These are phyloP conservation scores for Leucoraja erinaceus DNA, from an alignment of 2,113 vertebrate genomes.

Conservation along the genomic window DNA sequence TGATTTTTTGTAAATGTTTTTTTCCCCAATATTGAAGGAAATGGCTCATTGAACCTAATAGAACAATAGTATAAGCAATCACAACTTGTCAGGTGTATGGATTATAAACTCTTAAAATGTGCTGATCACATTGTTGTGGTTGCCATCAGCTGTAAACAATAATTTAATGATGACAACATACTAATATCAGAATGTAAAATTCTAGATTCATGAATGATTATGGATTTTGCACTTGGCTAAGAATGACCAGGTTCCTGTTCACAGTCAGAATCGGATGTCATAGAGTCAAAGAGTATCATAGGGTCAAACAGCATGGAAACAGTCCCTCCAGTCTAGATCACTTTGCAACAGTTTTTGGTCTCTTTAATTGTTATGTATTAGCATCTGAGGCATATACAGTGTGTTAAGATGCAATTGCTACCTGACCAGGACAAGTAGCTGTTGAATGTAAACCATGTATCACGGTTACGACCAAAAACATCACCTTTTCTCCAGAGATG, in stretches of 20 bases:
- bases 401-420: not conserved
- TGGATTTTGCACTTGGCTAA: not conserved
- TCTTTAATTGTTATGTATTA: not conserved
- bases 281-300: too few species aligned
- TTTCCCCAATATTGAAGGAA: not conserved
- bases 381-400: not conserved
- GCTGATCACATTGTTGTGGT: not conserved
- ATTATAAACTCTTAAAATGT: not conserved
- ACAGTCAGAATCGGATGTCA: not conserved
- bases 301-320: too few species aligned
- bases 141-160: not conserved
- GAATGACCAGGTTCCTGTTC: not conserved
- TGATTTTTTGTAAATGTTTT: not conserved
- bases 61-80: not conserved
- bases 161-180: not conserved
- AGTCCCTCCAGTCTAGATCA: not conserved
- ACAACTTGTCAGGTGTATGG: not conserved
- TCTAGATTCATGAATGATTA: not conserved
- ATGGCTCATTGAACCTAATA: not conserved
- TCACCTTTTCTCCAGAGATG: too few species aligned
- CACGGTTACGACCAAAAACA: too few species aligned
- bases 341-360: not conserved
- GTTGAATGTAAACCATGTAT: not conserved
- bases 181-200: not conserved
- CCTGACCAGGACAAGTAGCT: not conserved